Conservation (phyloP, 2,797 vertebrate species). For the Eremophila alpestris region DNA sequence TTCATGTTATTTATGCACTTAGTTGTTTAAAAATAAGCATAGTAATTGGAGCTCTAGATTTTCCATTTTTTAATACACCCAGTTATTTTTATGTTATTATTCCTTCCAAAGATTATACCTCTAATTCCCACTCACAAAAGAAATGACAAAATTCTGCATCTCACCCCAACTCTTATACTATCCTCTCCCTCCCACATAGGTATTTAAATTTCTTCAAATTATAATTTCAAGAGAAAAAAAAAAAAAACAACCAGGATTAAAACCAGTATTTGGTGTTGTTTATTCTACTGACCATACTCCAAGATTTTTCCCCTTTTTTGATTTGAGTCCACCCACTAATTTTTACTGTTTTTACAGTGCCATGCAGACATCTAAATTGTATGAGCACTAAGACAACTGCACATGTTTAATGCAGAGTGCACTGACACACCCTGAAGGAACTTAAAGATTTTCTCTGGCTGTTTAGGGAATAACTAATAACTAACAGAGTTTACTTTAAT, state of each 20-base stretch:
- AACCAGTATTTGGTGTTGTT: background rate
- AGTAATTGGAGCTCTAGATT: background rate
- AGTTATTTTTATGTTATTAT: background rate
- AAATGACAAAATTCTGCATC: background rate
- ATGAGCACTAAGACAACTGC: background rate
- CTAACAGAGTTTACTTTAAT: background rate
- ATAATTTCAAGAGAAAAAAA: background rate
- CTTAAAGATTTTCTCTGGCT: background rate
- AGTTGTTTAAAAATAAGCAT: background rate
- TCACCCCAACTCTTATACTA: background rate
- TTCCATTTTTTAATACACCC: background rate
- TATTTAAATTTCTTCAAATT: background rate
- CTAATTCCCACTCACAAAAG: background rate
- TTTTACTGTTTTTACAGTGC: background rate
- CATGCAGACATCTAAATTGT: background rate
- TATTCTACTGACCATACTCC: background rate
- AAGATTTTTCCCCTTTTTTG: background rate
- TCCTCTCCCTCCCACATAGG: background rate
- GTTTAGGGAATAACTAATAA: background rate
- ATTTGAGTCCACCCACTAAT: background rate
- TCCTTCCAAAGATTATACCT: background rate
- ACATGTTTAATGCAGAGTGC: background rate
- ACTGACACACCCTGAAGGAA: background rate
- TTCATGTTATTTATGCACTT: background rate
- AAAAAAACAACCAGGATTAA: background rate